A percentile compares a stretch with the other conserved stretches of the same genome.
Conservation (phyloP, 2,888 invertebrate species). For the Sarcophaga subvicina region DNA sequence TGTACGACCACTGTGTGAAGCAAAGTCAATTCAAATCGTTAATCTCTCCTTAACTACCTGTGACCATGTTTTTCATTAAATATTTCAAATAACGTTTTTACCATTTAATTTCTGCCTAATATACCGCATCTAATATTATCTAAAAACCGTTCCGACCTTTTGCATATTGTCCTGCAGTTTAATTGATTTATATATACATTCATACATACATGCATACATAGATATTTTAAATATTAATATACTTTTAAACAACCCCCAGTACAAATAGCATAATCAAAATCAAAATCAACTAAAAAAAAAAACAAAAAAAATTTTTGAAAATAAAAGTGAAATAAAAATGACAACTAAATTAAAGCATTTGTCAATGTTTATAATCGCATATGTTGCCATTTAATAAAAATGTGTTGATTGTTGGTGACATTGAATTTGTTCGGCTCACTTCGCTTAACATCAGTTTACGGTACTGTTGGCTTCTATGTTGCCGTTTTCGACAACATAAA, state of each 20-base stretch:
- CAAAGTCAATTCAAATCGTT: not conserved
- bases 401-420: constrained; percentile 67
- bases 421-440: constrained; percentile 66
- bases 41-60: not conserved
- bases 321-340: constrained; percentile 62
- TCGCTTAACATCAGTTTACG: constrained; percentile 50
- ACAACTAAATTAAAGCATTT: constrained; percentile 82
- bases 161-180: constrained; percentile 19
- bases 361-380: constrained; percentile 82
- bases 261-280: not conserved
- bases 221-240: not conserved
- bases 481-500: not conserved
- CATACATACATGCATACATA: not conserved
- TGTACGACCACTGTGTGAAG: not conserved
- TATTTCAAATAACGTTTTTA: not conserved
- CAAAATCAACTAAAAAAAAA: not conserved
- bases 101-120: too few species aligned
- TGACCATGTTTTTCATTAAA: not conserved
- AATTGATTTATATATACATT: constrained; percentile 55
- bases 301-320: not conserved
- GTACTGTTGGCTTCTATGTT: constrained; percentile 1
- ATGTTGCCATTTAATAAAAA: constrained; percentile 80
- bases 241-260: not conserved
- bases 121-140: not conserved
- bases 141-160: not conserved